Percentiles rank a stretch among this genome's conserved stretches.
These are phyloP conservation scores for Gnathonemus echidnorhynchus DNA, from an alignment of 2,113 vertebrate species.

Conservation along the genomic window DNA sequence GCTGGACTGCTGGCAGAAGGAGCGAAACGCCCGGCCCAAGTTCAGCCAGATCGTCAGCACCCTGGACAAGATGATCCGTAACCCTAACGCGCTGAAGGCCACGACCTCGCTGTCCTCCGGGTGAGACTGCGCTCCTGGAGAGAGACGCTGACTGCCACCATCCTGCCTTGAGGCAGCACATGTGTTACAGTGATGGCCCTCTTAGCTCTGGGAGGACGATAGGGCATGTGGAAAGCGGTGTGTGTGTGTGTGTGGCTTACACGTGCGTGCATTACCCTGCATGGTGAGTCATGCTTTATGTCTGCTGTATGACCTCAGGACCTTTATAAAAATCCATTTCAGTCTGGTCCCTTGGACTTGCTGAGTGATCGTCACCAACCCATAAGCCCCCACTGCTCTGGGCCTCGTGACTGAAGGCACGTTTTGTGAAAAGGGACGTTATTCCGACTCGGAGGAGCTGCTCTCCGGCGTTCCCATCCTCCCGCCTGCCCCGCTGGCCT, in stretches of 20 bases:
- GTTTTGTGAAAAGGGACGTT: neutral
- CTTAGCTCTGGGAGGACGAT: neutral
- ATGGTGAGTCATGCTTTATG: neutral
- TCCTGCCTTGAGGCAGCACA: neutral
- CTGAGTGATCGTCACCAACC: neutral
- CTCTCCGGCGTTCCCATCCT: neutral
- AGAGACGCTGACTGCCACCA: neutral
- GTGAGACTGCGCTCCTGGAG: conserved; percentile 45
- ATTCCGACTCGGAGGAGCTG: neutral
- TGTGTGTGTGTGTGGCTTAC: neutral
- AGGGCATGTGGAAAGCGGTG: neutral
- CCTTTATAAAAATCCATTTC: neutral
- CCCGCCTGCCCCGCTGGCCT: neutral
- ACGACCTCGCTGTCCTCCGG: conserved; percentile 85
- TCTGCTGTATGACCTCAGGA: neutral
- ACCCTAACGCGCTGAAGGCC: conserved; percentile 87
- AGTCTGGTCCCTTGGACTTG: neutral
- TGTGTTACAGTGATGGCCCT: neutral
- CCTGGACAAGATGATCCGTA: conserved; percentile 94
- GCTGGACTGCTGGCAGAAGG: conserved; percentile 97
- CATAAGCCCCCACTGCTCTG: neutral
- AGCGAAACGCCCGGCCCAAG: conserved; percentile 87
- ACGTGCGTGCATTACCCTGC: neutral
- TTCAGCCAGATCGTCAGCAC: conserved; percentile 90
- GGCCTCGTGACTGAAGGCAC: neutral